These are phyloP conservation scores for Emydura subglobosa DNA, from an alignment of 2,113 vertebrate species.

Conservation along the genomic window DNA sequence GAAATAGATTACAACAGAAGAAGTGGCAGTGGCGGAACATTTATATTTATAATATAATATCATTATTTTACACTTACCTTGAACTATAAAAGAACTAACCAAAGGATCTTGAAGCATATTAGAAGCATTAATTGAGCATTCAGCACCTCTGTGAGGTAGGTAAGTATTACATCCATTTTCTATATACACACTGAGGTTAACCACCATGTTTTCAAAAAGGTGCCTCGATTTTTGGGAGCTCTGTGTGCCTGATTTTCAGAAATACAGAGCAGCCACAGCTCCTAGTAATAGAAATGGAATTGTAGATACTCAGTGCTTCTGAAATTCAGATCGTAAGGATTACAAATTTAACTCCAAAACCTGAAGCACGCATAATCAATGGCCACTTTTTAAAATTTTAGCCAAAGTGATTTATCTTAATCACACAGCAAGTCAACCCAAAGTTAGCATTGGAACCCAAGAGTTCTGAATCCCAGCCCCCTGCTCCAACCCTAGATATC, in stretches of 20 bases:
- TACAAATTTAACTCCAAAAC: neutral
- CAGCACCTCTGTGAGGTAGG: neutral
- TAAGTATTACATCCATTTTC: neutral
- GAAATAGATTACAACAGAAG: neutral
- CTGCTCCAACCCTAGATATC: neutral
- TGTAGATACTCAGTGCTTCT: neutral
- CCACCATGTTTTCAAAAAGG: neutral
- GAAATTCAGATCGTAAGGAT: neutral
- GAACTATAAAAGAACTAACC: neutral
- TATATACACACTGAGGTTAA: neutral
- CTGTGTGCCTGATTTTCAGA: neutral
- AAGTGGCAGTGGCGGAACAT: neutral
- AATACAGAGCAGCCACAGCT: neutral
- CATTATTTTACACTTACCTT: neutral
- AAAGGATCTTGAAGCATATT: neutral
- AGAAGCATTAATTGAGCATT: neutral
- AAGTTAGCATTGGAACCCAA: neutral
- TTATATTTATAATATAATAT: neutral
- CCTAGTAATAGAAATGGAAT: neutral
- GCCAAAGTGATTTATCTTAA: neutral
- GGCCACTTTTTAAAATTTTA: neutral
- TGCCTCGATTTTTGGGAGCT: neutral
- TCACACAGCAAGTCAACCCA: neutral
- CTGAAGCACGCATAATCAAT: neutral
- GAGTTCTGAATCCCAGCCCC: neutral